Evolutionary conservation across 2,113 vertebrate species (phyloP).

Genomic region (Cygnus atratus): DNA sequence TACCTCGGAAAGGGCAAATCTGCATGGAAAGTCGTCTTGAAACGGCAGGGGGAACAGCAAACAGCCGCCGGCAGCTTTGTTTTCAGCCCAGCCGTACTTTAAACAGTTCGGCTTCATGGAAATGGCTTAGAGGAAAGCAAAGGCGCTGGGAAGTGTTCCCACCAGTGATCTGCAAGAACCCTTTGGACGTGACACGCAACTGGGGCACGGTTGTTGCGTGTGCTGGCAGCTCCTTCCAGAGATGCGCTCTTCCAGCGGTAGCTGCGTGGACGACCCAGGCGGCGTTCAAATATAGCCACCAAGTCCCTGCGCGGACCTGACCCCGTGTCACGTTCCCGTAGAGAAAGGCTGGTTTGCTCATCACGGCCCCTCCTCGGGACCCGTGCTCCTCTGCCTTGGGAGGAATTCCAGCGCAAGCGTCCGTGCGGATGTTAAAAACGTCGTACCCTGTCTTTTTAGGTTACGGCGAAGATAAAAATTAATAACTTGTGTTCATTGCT

Average conservation of each 20-base stretch:
- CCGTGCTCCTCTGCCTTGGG: accelerated
- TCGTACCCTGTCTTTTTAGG: accelerated
- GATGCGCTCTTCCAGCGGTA: neutral
- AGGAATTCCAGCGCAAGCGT: accelerated
- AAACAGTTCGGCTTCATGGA: neutral
- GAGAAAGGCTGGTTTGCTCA: neutral
- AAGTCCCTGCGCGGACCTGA: slow-evolving; percentile 6
- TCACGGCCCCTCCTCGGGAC: neutral
- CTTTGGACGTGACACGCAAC: accelerated
- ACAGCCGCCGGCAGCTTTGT: neutral
- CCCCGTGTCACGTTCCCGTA: neutral
- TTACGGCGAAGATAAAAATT: neutral
- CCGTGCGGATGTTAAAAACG: accelerated
- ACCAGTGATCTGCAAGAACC: neutral
- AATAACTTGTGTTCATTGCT: accelerated
- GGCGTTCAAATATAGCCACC: slow-evolving; percentile 7
- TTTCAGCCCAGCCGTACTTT: neutral
- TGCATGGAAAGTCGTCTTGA: neutral
- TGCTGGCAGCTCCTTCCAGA: neutral
- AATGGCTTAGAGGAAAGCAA: neutral
- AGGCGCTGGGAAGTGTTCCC: neutral
- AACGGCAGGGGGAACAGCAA: neutral
- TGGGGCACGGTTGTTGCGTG: neutral
- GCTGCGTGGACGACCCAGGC: neutral
- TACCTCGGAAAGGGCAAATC: accelerated